Conservation (phyloP, 2,888 invertebrate genomes). For the Diadegma fenestrale region DNA sequence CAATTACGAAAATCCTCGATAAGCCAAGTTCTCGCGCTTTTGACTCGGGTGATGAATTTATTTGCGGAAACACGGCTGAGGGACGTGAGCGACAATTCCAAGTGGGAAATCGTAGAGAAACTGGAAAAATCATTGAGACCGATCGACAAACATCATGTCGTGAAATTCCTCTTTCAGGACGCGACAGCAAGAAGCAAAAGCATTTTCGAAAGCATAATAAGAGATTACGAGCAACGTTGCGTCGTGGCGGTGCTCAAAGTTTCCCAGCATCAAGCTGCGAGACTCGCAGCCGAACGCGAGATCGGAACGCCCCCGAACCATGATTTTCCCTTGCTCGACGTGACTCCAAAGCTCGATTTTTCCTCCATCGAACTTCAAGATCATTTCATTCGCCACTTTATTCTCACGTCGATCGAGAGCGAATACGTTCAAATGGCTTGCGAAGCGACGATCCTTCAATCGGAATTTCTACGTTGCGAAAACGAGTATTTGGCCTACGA, state of each 20-base stretch:
- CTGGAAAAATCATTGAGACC: conserved; percentile 74
- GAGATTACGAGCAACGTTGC: conserved; percentile 77
- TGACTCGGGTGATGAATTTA: conserved; percentile 69
- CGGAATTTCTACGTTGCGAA: conserved; percentile 65
- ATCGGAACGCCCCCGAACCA: no score
- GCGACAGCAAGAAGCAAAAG: conserved; percentile 42
- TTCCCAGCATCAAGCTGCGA: neutral
- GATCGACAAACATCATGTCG: conserved; percentile 75
- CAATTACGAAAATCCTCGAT: conserved; percentile 63
- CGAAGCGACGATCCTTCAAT: conserved; percentile 69
- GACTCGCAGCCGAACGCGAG: no score
- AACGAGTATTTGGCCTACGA: conserved; percentile 73
- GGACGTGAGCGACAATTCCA: conserved; percentile 23
- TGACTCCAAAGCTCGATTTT: neutral
- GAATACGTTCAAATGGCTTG: conserved; percentile 74
- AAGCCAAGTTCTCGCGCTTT: conserved; percentile 68
- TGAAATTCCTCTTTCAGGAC: conserved; percentile 61
- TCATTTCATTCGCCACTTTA: conserved; percentile 77
- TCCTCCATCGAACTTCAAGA: conserved; percentile 57
- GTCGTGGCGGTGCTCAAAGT: conserved; percentile 67
- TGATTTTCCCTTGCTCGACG: neutral
- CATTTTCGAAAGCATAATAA: conserved; percentile 70
- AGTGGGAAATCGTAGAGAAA: conserved; percentile 51
- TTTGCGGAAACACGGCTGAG: conserved; percentile 22
- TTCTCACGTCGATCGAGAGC: conserved; percentile 73